Evolutionary conservation across 64 coral and sea anemone genomes (phyloP), one percentile per base, ranked within the genome.

Genomic region (Porites lutea): DNA sequence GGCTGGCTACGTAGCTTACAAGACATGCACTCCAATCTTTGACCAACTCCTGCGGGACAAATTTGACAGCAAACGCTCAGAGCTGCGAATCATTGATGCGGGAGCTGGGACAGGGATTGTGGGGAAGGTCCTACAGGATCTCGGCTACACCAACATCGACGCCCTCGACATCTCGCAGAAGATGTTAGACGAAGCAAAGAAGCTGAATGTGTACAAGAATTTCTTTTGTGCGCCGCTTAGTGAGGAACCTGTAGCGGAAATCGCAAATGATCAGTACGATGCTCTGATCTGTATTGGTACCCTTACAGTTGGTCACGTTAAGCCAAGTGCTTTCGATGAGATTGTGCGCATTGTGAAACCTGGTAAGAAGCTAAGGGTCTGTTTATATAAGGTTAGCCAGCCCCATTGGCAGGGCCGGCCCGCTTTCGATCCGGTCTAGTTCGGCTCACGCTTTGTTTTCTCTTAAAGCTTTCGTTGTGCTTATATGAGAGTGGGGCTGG

Each of bases 31-130:
- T 48, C 55, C 55, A 50, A 51, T 77, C 16, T 89, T 89, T 21
- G 52, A 89, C 61, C 54, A 64, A 48, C 4, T 76, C 4, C 43
- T 89, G 3, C 43, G 46, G 14, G 75, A 90, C 54, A 71, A 19
- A 13, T 69, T 52, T 14, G n/a, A 62, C 48, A 19, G 52, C 23
- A 59, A 46, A 5, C 47, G 18, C 3, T 8, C 45, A 53, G 52
- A 70, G 20, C 3, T 71, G 21, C 50, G 65, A 47, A 89, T 95
- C 18, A 19, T 95, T 8, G 93, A 90, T 65, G 88, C 71, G 37
- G 93, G 93, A 3, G 93, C 93, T 64, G 93, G 93, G 10, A 95
- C 93, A 12, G 93, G 93, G 0, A 51, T 90, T 13, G 73, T 95
- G 27, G 88, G 79, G 2, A 77, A 54, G 13, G 27, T 86, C 12